Evolutionary conservation across 2,888 invertebrate genomes (phyloP), one percentile per base, ranked within the genome.

Genomic region (Acronicta aceris): DNA sequence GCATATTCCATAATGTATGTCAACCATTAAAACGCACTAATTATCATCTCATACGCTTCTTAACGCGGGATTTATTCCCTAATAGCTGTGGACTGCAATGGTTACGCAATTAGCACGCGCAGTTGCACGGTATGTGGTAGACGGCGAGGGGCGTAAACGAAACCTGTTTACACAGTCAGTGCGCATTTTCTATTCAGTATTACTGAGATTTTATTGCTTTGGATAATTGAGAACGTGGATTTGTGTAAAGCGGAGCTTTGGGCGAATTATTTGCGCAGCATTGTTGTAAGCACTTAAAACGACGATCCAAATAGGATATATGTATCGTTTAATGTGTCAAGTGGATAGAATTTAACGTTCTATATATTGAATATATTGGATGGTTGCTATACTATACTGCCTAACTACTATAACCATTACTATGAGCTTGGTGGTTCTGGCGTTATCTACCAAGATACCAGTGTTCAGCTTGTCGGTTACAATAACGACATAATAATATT

Each of bases 31-130:
- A 74, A 74, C 42, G 61, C 69, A 66, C 66, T 76, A 47, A 74
- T 76, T 70, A 66, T 69, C 73, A 63, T 76, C 51, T 60, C 45
- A 73, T 74, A 60, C 40, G 52, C 41, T 60, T 58, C 66, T 60
- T 76, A 70, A 76, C 45, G 60, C 15, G 51, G 55, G 41, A 66
- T 76, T 66, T 63, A 73, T 74, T 67, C 30, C 36, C 36, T 27
- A 52, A 48, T 36, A 55, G 51, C 69, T 17, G 25, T 53, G 27
- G 45, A 72, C 48, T 63, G 70, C 59, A 76, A 74, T 76, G 67
- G 45, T 67, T 67, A 64, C 50, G 77, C 63, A 70, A 75, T 74
- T 73, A 76, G 63, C 43, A 53, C 49, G 66, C 47, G 53, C 57
- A 65, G 57, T 66, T 57, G 66, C 59, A 59, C 40, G 51, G 38